Base-by-base conservation (phyloP, 2,888 invertebrate species). In the Cryptocephalus moraei region DNA sequence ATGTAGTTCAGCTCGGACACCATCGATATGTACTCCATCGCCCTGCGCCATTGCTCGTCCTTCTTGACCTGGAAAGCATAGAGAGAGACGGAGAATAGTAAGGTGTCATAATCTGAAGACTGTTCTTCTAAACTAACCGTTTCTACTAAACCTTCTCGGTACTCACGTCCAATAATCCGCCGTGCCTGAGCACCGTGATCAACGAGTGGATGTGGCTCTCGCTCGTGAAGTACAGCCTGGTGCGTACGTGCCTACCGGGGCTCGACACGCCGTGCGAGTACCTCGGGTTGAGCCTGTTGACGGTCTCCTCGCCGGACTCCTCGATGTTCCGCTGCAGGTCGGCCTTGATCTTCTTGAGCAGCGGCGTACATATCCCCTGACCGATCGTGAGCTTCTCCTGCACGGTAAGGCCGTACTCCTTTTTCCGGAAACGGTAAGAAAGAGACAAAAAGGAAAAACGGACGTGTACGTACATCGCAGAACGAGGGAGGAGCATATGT, bases 171-270 rank as follows among this genome's bases (percentile, higher is more conserved):
- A 92, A 75, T 46, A 96, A 73, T 14, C 91, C 93, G 9, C 96
- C 96, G 68, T 88, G 93, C 54, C 96, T 79, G 44, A 99, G 78
- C 49, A 97, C 91, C 3, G 96, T 97, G 54, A 99, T 81, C 52
- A 99, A 74, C 9, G 96, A 97, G 73, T 99, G 99, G 52, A 99
- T 93, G 73, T 99, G 99, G 67, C 94, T 94, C 75, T 99, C 99
- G 69, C 95, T 96, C 2, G 99, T 99, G 72, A 99, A 99, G 75
- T 99, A 99, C 39, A 99, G 78, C n/a, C 99, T 81, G 8, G 97
- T 99, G 54, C 97, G 80, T 31, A 99, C 99, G 75, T 99, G 97
- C 39, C 99, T 79, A 41, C 96, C 94, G 31, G 99, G 99, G 62
- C 95, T 94, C 38, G 95, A 92, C 53, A 99, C 97, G 39, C 97